Evolutionary conservation across 2,113 vertebrate genomes (phyloP).

Genomic region (Octodon degus): DNA sequence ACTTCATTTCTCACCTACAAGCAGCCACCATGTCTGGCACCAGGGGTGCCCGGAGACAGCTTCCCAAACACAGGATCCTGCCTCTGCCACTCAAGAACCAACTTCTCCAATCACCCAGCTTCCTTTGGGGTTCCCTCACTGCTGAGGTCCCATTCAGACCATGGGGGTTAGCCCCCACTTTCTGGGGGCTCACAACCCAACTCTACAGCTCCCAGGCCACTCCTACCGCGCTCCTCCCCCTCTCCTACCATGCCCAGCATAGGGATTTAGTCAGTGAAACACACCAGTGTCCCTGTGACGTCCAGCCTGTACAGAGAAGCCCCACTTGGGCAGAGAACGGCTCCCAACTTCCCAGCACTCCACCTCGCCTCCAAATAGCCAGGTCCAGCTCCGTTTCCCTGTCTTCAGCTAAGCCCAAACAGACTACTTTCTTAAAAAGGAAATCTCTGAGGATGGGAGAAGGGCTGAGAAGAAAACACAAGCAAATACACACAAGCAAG

Average conservation of each 20-base stretch:
- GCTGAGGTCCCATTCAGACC: not conserved
- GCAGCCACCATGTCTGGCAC: not conserved
- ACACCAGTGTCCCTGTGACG: accelerated
- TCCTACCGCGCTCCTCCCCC: no score
- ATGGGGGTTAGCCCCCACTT: accelerated
- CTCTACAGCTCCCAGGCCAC: not conserved
- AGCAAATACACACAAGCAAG: not conserved
- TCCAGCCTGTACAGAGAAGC: not conserved
- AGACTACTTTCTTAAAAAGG: not conserved
- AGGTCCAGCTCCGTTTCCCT: not conserved
- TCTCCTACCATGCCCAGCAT: accelerated
- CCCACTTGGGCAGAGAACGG: not conserved
- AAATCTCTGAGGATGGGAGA: not conserved
- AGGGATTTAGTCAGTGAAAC: not conserved
- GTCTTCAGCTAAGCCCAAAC: not conserved
- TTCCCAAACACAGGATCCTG: not conserved
- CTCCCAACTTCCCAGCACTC: accelerated
- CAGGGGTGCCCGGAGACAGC: not conserved
- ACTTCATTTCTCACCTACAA: not conserved
- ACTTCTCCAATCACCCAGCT: not conserved
- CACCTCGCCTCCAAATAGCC: not conserved
- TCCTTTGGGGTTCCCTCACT: not conserved
- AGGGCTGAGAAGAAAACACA: not conserved
- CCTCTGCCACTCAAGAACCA: not conserved
- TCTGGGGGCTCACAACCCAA: not conserved